Evolutionary conservation across 2,888 invertebrate species (phyloP).

Genomic region (Dryococelus australis): DNA sequence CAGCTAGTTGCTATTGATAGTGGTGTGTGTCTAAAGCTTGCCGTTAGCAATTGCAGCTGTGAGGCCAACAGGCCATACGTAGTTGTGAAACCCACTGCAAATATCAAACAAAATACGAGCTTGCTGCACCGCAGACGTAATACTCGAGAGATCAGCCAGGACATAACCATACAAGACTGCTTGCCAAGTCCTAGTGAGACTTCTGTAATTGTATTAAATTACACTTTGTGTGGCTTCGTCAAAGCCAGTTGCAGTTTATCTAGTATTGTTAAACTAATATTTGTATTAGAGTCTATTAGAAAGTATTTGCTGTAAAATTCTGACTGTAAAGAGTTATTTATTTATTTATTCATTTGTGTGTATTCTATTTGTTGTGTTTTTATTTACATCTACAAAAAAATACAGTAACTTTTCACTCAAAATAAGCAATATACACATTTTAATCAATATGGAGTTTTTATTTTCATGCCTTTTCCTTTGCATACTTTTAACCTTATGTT

Average conservation of each 20-base stretch:
- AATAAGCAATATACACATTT: conserved; percentile 16
- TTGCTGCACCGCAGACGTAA: neutral
- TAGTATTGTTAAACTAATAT: conserved; percentile 9
- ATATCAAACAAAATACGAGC: neutral
- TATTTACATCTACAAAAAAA: neutral
- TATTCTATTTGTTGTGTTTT: conserved; percentile 5
- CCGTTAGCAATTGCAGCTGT: neutral
- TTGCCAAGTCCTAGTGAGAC: conserved; percentile 1
- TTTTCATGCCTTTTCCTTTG: neutral
- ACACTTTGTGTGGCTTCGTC: conserved; percentile 10
- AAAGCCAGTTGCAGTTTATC: neutral
- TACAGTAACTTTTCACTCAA: conserved; percentile 16
- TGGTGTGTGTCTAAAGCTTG: neutral
- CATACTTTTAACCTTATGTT: neutral
- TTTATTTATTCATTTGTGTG: conserved; percentile 4
- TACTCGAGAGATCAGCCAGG: neutral
- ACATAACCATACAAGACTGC: conserved; percentile 3
- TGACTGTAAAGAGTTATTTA: conserved; percentile 11
- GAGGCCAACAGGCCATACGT: neutral
- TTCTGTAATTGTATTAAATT: neutral
- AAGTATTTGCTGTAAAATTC: neutral
- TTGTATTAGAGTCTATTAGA: conserved; percentile 16
- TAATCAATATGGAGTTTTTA: neutral
- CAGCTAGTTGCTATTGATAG: neutral
- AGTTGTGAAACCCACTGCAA: neutral